Base-by-base conservation (phyloP, 2,888 invertebrate species). In the Mystacides longicornis region DNA sequence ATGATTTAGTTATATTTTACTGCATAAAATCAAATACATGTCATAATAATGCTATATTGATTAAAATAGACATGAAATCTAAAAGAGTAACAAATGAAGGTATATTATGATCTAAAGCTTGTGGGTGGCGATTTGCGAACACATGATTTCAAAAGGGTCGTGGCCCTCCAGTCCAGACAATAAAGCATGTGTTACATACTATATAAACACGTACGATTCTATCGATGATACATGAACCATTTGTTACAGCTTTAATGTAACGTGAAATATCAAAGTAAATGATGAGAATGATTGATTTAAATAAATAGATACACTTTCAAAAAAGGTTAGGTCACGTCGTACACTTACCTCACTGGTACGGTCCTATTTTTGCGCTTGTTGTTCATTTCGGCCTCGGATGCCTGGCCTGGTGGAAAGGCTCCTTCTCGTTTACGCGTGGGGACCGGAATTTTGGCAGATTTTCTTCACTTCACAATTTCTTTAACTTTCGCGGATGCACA, bases 291-390 rank as follows among this genome's bases (percentile, higher is more conserved):
- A 37, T n/a, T n/a, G n/a, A n/a, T n/a, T n/a, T n/a, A n/a, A n/a
- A n/a, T n/a, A n/a, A n/a, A n/a, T n/a, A n/a, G n/a, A 37, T n/a
- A 4, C 14, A 14, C 16, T 4, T 37, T 50, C 33, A 18, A 49
- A 54, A 51, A 56, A 56, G 56, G 56, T 56, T 56, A 58, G 54
- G 56, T 60, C 57, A 54, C 52, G 52, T 47, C 52, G 45, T 53
- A 55, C 60, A 67, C 72, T 75, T 78, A 86, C 86, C 87, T 86
- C 70, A 84, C 80, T 67, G 85, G 79, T 70, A 84, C 86, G 69
- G 87, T 83, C 74, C 89, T 86, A 79, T 83, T 88, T 81, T 89
- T 90, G 76, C 87, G 84, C 78, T 89, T 89, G 74, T 82, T 88
- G 72, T 87, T 89, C 84, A 85, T 86, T 71, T 82, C 83, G 75